A percentile compares a stretch with the other conserved stretches of the same genome.
phyloP scores from a whole-genome alignment of 2,113 vertebrate species.

The Haliaeetus leucogaster region DNA sequence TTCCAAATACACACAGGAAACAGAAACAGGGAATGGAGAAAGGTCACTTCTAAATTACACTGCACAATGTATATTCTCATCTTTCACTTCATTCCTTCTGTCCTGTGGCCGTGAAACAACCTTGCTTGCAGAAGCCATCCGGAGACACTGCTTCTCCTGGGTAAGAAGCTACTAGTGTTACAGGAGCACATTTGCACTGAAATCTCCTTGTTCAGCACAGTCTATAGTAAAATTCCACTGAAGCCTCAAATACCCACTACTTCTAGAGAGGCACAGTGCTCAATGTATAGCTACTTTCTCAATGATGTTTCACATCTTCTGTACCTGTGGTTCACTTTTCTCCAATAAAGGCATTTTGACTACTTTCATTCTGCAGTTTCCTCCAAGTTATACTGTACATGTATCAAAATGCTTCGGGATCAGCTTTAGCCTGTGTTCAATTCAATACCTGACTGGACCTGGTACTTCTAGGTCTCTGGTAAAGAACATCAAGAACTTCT shows the following conservation, averaged over 20 bases:
- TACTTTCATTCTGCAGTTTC: neutral
- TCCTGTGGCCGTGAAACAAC: neutral
- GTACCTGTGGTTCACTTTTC: neutral
- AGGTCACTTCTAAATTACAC: neutral
- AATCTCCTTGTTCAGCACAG: neutral
- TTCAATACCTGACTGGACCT: neutral
- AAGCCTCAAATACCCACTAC: neutral
- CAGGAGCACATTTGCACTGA: neutral
- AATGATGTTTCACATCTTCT: neutral
- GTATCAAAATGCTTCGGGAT: neutral
- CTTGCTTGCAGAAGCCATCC: neutral
- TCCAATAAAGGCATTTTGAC: neutral
- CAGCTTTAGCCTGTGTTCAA: neutral
- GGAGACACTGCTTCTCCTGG: neutral
- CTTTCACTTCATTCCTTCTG: neutral
- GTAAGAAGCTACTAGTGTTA: neutral
- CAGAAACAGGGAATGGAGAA: neutral
- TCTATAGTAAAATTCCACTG: neutral
- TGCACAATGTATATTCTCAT: neutral
- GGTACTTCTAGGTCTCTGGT: neutral
- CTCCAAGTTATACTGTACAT: accelerated
- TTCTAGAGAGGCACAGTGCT: neutral
- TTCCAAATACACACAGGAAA: neutral
- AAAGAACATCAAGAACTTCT: neutral
- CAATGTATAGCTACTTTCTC: neutral